Percentiles rank a stretch among this genome's conserved stretches.
phyloP scores from a whole-genome alignment of 2,888 invertebrate species.

The Pherbina coryleti region DNA sequence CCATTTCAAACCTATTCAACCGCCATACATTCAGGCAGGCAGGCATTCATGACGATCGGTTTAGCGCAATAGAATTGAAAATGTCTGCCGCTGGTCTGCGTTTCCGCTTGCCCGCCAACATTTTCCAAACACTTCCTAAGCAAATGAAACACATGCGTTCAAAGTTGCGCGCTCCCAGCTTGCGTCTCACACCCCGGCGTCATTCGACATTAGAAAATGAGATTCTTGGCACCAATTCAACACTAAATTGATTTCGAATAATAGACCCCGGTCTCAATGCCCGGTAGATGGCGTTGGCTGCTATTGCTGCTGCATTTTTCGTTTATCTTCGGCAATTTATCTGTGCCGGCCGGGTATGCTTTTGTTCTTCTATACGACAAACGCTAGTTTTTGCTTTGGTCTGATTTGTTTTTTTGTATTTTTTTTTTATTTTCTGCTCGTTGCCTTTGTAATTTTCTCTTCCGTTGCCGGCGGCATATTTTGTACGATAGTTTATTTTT shows the following conservation, averaged over 20 bases:
- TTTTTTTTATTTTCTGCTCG: not conserved
- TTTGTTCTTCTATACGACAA: conserved; percentile 17
- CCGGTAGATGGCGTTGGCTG: conserved; percentile 19
- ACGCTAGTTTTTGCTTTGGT: not conserved
- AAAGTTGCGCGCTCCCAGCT: not conserved
- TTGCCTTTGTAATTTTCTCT: conserved; percentile 30
- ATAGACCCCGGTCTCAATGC: conserved; percentile 49
- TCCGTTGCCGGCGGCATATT: conserved; percentile 11
- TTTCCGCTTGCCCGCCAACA: conserved; percentile 38
- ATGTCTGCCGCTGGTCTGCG: conserved; percentile 44
- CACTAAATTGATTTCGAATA: conserved; percentile 67
- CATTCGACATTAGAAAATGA: conserved; percentile 58
- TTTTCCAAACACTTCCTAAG: not conserved
- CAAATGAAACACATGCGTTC: not conserved
- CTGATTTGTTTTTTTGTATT: not conserved
- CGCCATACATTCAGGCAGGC: conserved; percentile 22
- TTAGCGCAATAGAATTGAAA: conserved; percentile 50
- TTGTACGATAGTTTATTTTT: conserved; percentile 6
- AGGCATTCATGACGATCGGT: not conserved
- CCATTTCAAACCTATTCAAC: not conserved
- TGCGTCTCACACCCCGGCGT: not conserved
- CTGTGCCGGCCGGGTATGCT: conserved; percentile 35
- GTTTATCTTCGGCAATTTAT: conserved; percentile 53
- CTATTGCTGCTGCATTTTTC: conserved; percentile 33
- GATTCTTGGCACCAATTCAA: conserved; percentile 68